Conservation (phyloP, 2,888 invertebrate genomes). For the Pharmacophagus antenor region DNA sequence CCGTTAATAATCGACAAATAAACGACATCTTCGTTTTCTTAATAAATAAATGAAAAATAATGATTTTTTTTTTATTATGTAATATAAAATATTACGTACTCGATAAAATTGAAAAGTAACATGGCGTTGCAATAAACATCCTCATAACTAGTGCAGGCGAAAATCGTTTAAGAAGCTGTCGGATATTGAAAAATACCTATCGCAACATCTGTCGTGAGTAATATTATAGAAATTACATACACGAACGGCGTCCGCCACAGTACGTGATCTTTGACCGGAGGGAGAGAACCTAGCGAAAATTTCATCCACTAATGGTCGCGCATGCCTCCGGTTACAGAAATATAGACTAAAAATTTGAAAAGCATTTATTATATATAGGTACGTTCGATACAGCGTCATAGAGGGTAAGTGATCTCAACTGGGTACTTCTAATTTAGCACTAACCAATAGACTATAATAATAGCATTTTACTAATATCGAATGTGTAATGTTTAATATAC, state of each 20-base stretch:
- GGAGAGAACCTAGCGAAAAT: constrained; percentile 12
- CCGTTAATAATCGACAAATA: no score
- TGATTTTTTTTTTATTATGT: no score
- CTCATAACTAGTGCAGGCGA: background rate
- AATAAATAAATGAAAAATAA: no score
- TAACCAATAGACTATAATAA: no score
- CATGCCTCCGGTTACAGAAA: background rate
- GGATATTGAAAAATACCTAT: constrained; percentile 14
- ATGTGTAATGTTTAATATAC: no score
- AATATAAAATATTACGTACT: no score
- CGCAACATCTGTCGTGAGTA: constrained; percentile 40
- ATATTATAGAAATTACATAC: constrained; percentile 62
- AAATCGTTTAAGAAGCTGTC: constrained; percentile 7
- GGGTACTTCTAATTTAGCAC: background rate
- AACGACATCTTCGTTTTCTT: no score
- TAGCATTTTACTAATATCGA: no score
- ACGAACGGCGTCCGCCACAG: constrained; percentile 18
- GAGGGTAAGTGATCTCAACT: background rate
- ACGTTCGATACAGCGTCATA: background rate
- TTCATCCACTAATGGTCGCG: constrained; percentile 17
- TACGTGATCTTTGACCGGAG: constrained; percentile 22
- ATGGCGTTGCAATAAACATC: background rate
- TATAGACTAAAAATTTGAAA: background rate
- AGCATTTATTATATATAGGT: background rate
- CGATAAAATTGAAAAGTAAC: no score